These are phyloP conservation scores for Amphipoea oculea DNA, from an alignment of 2,888 invertebrate species.

Conservation along the genomic window DNA sequence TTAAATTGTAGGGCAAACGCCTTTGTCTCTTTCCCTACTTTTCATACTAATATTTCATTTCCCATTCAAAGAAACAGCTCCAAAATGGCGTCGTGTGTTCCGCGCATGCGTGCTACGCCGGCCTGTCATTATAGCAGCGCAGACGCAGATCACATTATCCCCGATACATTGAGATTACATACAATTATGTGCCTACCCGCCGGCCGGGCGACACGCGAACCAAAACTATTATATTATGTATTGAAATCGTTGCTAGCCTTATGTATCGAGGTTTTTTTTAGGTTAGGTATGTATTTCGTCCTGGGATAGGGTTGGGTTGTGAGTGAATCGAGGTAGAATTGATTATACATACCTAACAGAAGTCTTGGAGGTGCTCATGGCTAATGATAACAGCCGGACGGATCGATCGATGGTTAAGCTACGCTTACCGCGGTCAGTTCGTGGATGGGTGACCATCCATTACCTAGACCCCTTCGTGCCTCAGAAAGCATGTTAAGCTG, in stretches of 20 bases:
- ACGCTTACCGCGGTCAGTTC: too few relatives aligned
- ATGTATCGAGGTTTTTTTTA: slow-evolving; percentile 27
- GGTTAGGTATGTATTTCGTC: slow-evolving; percentile 5
- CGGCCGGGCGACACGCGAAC: slow-evolving; percentile 80
- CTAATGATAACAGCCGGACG: neutral
- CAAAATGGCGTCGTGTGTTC: slow-evolving; percentile 61
- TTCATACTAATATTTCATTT: neutral
- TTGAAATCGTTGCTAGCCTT: slow-evolving; percentile 45
- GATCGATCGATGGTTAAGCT: neutral
- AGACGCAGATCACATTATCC: slow-evolving; percentile 88
- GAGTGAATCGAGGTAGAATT: neutral
- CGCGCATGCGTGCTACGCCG: slow-evolving; percentile 86
- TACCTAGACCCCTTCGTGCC: neutral
- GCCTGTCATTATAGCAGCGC: slow-evolving; percentile 86
- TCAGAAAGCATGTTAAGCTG: neutral
- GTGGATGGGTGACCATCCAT: neutral
- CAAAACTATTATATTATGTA: slow-evolving; percentile 59
- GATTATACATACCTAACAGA: neutral
- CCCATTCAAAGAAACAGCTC: neutral
- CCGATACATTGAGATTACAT: slow-evolving; percentile 85
- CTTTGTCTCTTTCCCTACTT: accelerated
- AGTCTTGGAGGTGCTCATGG: neutral
- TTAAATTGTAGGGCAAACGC: neutral
- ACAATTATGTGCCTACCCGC: slow-evolving; percentile 84
- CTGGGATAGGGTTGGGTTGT: neutral